Percentiles rank a stretch among this genome's conserved stretches.
phyloP scores from a whole-genome alignment of 2,888 invertebrate genomes.

The Invenusta paracnida region DNA sequence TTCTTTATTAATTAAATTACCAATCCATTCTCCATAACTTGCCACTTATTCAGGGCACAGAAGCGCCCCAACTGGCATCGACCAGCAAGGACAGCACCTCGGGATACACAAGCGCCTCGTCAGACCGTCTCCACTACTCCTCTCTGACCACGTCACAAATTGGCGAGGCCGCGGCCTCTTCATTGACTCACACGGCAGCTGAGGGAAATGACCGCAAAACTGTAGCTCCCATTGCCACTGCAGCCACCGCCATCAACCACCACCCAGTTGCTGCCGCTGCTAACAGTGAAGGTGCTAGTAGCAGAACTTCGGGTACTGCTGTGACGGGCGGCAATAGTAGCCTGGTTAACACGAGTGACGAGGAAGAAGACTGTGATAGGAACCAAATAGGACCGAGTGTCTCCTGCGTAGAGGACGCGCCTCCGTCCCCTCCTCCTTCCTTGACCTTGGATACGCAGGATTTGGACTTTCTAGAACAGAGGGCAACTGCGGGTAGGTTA shows the following conservation, averaged over 20 bases:
- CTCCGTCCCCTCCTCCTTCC: neutral
- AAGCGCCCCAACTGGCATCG: neutral
- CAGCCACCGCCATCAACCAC: no score
- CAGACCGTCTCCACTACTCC: neutral
- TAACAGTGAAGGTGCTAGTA: no score
- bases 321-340: neutral
- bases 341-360: no score
- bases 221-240: no score
- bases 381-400: no score
- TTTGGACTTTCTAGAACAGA: neutral
- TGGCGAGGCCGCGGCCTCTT: neutral
- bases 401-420: neutral
- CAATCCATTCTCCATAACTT: no score
- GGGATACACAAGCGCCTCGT: slow-evolving; percentile 23
- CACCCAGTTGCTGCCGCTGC: no score
- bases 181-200: neutral
- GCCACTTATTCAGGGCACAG: neutral
- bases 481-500: no score
- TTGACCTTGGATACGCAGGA: neutral
- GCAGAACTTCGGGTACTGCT: no score
- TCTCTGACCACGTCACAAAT: neutral
- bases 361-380: neutral
- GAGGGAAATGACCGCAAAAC: neutral
- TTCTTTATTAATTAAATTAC: no score
- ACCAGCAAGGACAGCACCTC: slow-evolving; percentile 26